These are phyloP conservation scores for Pseudochirops cupreus DNA, from an alignment of 2,797 vertebrate genomes.

Conservation along the genomic window DNA sequence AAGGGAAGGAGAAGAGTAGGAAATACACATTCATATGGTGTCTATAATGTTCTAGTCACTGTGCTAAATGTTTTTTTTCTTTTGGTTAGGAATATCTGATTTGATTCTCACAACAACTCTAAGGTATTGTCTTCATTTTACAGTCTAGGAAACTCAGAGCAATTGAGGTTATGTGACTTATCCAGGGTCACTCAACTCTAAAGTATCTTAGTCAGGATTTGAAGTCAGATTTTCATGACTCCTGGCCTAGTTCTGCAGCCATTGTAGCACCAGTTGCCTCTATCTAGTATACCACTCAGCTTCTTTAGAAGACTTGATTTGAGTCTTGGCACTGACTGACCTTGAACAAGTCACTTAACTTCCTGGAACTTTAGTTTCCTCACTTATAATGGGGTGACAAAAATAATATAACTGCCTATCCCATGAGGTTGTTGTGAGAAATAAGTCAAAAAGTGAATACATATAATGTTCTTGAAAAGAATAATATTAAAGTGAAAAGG, in stretches of 20 bases:
- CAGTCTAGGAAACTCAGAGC: background rate
- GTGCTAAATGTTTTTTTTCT: background rate
- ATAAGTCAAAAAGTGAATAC: background rate
- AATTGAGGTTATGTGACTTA: background rate
- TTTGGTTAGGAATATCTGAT: background rate
- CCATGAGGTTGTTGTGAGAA: background rate
- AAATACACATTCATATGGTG: background rate
- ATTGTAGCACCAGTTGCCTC: background rate
- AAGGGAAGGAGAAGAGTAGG: background rate
- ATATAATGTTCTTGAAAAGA: background rate
- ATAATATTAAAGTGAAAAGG: background rate
- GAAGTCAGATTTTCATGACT: background rate
- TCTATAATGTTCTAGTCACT: background rate
- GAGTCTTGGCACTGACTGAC: background rate
- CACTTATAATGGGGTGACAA: background rate
- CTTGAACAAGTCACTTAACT: background rate
- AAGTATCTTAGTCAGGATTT: background rate
- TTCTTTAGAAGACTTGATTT: background rate
- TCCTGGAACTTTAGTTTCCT: background rate
- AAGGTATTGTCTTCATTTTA: background rate
- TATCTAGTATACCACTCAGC: no score
- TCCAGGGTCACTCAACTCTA: background rate
- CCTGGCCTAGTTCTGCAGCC: background rate
- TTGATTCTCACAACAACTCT: background rate
- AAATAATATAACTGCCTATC: background rate